A percentile compares a stretch with the other conserved stretches of the same genome.
Evolutionary conservation across 2,113 vertebrate genomes (phyloP).

Genomic region (Hemiprocne comata): DNA sequence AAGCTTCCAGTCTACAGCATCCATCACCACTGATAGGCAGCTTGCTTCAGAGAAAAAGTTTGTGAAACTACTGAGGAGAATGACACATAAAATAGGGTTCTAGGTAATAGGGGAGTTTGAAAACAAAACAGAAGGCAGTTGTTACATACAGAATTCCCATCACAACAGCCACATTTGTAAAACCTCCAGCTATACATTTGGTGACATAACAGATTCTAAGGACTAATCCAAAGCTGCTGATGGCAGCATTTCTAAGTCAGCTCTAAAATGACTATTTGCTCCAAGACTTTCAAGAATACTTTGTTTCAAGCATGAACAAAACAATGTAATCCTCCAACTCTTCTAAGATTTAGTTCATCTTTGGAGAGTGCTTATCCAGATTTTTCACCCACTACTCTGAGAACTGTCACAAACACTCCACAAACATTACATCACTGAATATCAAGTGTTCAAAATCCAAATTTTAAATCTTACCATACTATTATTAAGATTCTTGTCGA

Average conservation of each 20-base stretch:
- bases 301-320: not conserved
- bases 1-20: not conserved
- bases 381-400: not conserved
- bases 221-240: not conserved
- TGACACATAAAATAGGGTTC: not conserved
- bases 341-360: not conserved
- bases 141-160: not conserved
- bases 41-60: not conserved
- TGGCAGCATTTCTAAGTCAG: not conserved
- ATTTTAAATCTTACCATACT: slow-evolving; percentile 87
- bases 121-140: not conserved
- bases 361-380: not conserved
- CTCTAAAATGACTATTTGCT: not conserved
- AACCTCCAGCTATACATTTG: not conserved
- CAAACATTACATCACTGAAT: not conserved
- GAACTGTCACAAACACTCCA: not conserved
- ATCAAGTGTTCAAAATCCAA: not conserved
- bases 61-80: not conserved
- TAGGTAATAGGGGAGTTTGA: not conserved
- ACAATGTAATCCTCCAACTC: not conserved
- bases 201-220: not conserved
- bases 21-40: not conserved
- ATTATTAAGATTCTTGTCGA: slow-evolving; percentile 97
- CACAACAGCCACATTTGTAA: not conserved
- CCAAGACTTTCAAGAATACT: not conserved